Conservation (phyloP, 64 coral and sea anemone species). For the Catalaphyllia jardinei region DNA sequence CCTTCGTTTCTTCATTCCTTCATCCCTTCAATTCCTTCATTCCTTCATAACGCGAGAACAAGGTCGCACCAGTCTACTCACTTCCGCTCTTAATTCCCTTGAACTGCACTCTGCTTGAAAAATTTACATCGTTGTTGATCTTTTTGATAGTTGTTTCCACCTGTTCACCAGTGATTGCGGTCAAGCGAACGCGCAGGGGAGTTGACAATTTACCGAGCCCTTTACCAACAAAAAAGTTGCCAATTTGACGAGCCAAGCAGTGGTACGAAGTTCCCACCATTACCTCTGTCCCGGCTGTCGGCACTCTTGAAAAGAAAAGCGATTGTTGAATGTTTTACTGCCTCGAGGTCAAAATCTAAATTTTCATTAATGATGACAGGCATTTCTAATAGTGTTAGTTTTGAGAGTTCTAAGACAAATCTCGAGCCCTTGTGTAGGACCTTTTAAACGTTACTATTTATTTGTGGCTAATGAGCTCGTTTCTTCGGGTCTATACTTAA, state of each 20-base stretch:
- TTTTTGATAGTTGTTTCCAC: conserved; percentile 23
- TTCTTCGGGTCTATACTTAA: too few relatives aligned
- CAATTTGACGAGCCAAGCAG: conserved; percentile 51
- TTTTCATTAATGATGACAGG: too few relatives aligned
- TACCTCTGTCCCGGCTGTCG: conserved; percentile 70
- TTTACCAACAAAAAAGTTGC: conserved; percentile 71
- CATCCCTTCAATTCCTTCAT: too few relatives aligned
- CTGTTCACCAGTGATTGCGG: conserved; percentile 72
- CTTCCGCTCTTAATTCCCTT: conserved; percentile 35
- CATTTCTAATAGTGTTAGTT: too few relatives aligned
- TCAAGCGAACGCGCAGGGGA: conserved; percentile 68
- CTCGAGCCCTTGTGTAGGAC: too few relatives aligned
- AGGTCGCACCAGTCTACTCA: not conserved
- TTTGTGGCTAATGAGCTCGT: too few relatives aligned
- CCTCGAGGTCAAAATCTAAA: too few relatives aligned
- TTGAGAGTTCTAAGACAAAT: too few relatives aligned
- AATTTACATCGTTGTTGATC: conserved; percentile 58
- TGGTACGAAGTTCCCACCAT: conserved; percentile 59
- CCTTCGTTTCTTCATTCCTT: too few relatives aligned
- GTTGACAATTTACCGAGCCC: conserved; percentile 42
- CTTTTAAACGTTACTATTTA: too few relatives aligned
- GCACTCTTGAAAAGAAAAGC: conserved; percentile 35
- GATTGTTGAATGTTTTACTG: not conserved
- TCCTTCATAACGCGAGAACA: too few relatives aligned
- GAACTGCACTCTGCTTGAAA: conserved; percentile 60